These are phyloP conservation scores for Prionace glauca DNA, from an alignment of 2,797 vertebrate species.

Conservation along the genomic window DNA sequence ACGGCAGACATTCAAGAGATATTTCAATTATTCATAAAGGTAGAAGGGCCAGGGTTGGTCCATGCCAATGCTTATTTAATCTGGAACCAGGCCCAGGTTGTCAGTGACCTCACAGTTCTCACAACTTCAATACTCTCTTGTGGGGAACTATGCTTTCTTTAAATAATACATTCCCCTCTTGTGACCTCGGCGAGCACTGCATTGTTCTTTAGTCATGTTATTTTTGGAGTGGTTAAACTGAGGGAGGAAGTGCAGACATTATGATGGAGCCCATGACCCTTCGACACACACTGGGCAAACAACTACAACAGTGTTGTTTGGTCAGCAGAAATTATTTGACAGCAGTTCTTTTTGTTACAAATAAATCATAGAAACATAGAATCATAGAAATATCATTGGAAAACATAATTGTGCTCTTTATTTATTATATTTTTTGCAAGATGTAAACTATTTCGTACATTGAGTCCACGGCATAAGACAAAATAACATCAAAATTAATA, in stretches of 20 bases:
- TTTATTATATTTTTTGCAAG: neutral
- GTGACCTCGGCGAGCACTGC: neutral
- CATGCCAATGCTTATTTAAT: neutral
- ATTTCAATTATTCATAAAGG: neutral
- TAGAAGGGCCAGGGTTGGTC: neutral
- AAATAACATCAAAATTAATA: neutral
- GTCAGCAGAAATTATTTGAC: slow-evolving; percentile 45
- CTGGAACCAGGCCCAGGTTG: neutral
- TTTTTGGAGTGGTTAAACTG: slow-evolving; percentile 49
- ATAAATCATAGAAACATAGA: neutral
- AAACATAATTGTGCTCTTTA: neutral
- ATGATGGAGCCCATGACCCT: slow-evolving; percentile 42
- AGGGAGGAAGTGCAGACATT: slow-evolving; percentile 44
- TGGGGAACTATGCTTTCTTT: neutral
- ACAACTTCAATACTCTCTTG: neutral
- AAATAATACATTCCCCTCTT: neutral
- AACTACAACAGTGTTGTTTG: slow-evolving; percentile 48
- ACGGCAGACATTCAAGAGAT: neutral
- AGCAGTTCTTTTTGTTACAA: slow-evolving; percentile 49
- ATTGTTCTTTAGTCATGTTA: slow-evolving; percentile 41
- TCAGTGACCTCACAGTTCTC: neutral
- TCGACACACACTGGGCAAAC: slow-evolving; percentile 45
- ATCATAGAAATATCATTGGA: neutral
- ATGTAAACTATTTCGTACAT: neutral
- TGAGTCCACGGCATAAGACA: neutral